Percentiles rank a stretch among this genome's conserved stretches.
Conservation (phyloP, 2,888 invertebrate species). For the Eugnorisma glareosa region DNA sequence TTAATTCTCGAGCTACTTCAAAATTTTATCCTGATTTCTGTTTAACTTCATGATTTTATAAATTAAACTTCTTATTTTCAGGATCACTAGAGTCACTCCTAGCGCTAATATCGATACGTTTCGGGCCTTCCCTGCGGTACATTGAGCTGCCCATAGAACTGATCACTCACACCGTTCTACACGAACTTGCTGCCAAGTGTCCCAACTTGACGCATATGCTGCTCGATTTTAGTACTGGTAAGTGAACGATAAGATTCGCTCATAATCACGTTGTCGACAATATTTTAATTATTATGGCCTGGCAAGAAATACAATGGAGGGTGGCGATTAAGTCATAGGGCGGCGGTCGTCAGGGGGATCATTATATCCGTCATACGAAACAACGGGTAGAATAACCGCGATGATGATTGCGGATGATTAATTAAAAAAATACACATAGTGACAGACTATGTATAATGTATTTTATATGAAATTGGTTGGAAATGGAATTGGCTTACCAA, state of each 20-base stretch:
- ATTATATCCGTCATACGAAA: not conserved
- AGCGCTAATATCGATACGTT: slow-evolving; percentile 96
- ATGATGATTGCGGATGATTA: not conserved
- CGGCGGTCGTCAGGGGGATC: not conserved
- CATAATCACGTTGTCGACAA: not conserved
- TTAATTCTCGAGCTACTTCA: not conserved
- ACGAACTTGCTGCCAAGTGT: slow-evolving; percentile 98
- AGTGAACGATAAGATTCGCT: slow-evolving; percentile 41
- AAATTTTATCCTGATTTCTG: not conserved
- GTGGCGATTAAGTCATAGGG: not conserved
- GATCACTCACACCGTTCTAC: slow-evolving; percentile 98
- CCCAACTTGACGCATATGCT: slow-evolving; percentile 99
- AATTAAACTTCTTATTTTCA: slow-evolving; percentile 72
- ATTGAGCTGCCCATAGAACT: slow-evolving; percentile 98
- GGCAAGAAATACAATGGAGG: not conserved
- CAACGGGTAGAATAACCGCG: not conserved
- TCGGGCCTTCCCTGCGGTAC: slow-evolving; percentile 96
- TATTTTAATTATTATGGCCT: not conserved
- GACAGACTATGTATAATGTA: not conserved
- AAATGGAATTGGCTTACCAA: not conserved
- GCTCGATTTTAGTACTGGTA: slow-evolving; percentile 98
- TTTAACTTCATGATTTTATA: not conserved
- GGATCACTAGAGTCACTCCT: slow-evolving; percentile 96
- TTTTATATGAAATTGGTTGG: too few relatives aligned
- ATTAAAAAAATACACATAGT: too few relatives aligned